These are phyloP conservation scores for Amiota minor DNA, from an alignment of 2,888 invertebrate species.

Conservation along the genomic window DNA sequence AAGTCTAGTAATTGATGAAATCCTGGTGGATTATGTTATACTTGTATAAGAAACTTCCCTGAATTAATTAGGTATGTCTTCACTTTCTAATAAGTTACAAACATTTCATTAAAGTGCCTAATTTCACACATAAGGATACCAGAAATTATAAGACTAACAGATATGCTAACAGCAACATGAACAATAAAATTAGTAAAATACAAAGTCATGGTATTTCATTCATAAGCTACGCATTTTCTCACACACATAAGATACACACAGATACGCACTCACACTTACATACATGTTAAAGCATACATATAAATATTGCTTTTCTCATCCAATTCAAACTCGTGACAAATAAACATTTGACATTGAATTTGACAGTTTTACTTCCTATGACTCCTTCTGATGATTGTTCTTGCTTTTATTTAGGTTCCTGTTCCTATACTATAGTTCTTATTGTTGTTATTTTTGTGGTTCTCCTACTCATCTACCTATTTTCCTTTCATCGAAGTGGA, in stretches of 20 bases:
- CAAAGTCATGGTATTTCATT: slow-evolving; percentile 11
- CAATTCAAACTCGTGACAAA: slow-evolving; percentile 10
- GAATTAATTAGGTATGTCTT: too few relatives aligned
- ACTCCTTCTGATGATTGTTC: not conserved
- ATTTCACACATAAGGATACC: too few relatives aligned
- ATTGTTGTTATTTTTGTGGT: not conserved
- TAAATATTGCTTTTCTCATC: slow-evolving; percentile 2
- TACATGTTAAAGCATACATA: not conserved
- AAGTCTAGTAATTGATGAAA: too few relatives aligned
- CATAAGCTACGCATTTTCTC: too few relatives aligned
- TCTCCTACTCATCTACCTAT: slow-evolving; percentile 18
- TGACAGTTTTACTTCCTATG: not conserved
- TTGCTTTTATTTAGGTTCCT: not conserved
- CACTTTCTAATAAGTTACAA: too few relatives aligned
- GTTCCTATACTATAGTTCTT: not conserved
- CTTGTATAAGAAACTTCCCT: too few relatives aligned
- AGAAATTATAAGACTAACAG: too few relatives aligned
- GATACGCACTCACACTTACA: not conserved
- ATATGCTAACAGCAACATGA: not conserved
- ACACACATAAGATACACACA: not conserved
- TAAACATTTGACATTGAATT: slow-evolving; percentile 15
- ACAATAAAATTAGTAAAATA: slow-evolving; percentile 27
- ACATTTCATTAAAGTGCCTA: too few relatives aligned
- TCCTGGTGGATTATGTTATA: too few relatives aligned
- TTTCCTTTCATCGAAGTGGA: slow-evolving; percentile 35